These are phyloP conservation scores for Rhinatrema bivittatum DNA, from an alignment of 2,797 vertebrate genomes.

Conservation along the genomic window DNA sequence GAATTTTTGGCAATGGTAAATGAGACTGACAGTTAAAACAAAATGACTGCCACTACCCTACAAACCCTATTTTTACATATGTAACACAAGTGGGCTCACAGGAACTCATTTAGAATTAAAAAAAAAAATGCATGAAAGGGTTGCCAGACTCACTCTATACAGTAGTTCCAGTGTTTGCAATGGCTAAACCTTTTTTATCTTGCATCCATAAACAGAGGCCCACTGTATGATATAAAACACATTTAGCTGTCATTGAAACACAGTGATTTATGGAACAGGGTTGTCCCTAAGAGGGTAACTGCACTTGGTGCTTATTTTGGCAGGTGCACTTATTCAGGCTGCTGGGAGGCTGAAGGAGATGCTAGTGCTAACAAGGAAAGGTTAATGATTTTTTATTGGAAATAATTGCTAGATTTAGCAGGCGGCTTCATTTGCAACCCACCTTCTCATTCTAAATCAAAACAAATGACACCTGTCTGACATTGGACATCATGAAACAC, in stretches of 20 bases:
- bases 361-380: slow-evolving; percentile 53
- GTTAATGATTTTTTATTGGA: slow-evolving; percentile 49
- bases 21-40: too few relatives aligned
- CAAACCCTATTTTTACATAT: too few relatives aligned
- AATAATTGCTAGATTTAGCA: slow-evolving; percentile 45
- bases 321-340: slow-evolving; percentile 54
- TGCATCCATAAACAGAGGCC: slow-evolving; percentile 49
- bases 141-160: slow-evolving; percentile 35
- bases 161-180: slow-evolving; percentile 43
- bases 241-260: slow-evolving; percentile 44
- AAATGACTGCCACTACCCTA: too few relatives aligned
- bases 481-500: slow-evolving; percentile 1
- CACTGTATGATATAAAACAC: slow-evolving; percentile 48
- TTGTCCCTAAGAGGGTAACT: slow-evolving; percentile 51
- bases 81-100: slow-evolving; percentile 1
- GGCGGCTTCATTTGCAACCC: slow-evolving; percentile 25
- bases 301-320: slow-evolving; percentile 60
- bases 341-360: slow-evolving; percentile 39
- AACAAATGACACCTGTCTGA: slow-evolving; percentile 30
- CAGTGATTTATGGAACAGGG: slow-evolving; percentile 44
- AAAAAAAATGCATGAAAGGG: slow-evolving; percentile 4
- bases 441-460: slow-evolving; percentile 25
- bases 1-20: too few relatives aligned
- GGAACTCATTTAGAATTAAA: slow-evolving; percentile 10
- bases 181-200: slow-evolving; percentile 48